These are phyloP conservation scores for Eupristina koningsbergeri DNA, from an alignment of 1,140 invertebrate genomes.

Conservation along the genomic window DNA sequence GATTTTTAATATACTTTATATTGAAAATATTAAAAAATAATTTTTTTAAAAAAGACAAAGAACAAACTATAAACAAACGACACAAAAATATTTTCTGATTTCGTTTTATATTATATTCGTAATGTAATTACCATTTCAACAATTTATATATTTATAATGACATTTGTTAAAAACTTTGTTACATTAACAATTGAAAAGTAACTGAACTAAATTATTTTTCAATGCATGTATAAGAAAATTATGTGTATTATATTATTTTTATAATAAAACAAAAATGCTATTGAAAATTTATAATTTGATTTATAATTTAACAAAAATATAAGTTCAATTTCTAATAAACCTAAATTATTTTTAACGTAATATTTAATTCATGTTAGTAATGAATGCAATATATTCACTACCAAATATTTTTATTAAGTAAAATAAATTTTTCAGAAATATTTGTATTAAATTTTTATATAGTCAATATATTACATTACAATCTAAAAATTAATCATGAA, in stretches of 20 bases:
- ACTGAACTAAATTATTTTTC: too few relatives aligned
- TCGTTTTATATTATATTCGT: background rate
- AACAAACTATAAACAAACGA: background rate
- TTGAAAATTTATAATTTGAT: too few relatives aligned
- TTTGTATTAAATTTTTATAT: too few relatives aligned
- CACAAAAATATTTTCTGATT: background rate
- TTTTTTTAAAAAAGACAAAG: background rate
- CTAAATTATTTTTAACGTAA: too few relatives aligned
- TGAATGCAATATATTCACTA: too few relatives aligned
- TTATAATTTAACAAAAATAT: too few relatives aligned
- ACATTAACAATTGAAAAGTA: background rate
- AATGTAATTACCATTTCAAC: background rate
- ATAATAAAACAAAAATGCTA: background rate
- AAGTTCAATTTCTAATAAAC: too few relatives aligned
- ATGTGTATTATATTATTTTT: background rate
- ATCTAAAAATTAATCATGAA: too few relatives aligned
- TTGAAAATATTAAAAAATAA: conserved; percentile 1
- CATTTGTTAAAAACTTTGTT: background rate
- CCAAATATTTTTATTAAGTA: too few relatives aligned
- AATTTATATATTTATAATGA: background rate
- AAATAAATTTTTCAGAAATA: too few relatives aligned
- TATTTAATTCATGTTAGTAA: too few relatives aligned
- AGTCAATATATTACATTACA: too few relatives aligned
- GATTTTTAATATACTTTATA: background rate
- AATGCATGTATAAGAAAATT: background rate